Base-by-base conservation (phyloP, 2,113 vertebrate species). In the Chrysochloris asiatica region DNA sequence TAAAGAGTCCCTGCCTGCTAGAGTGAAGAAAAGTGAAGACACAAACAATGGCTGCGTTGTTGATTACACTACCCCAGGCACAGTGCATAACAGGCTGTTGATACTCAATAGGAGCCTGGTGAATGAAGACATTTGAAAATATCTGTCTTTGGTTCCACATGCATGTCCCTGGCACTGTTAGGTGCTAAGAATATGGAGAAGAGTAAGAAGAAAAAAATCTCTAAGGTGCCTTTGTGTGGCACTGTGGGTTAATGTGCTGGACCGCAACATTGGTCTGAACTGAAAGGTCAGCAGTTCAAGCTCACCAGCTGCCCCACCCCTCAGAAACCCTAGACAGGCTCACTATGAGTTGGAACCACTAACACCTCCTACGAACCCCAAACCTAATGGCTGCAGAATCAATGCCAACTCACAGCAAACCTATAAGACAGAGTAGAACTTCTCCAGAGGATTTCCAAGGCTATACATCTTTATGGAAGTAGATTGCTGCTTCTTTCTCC, bases 141-240 rank as follows among this genome's bases (percentile, higher is more conserved):
- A 63, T 41, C 45, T 87, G 48, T 92, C 71, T 86, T 81, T 86
- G 41, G 72, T 73, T 82, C 81, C 65, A n/a, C 13, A 65, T 91
- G 33, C 48, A 83, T 4, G 22, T 41, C 69, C 38, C 43, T 94
- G 69, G 43, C 21, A 54, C 48, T 75, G 4, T 41, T 61, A 87
- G 28, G 19, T 48, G 14, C 48, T 82, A 16, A 88, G 69, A 93
- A 43, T 54, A 86, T 28, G 21, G 17, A 87, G 69, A 56, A 63
- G n/a, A 33, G 17, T 61, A 75, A 83, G 16, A 22, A 59, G 26
- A 83, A 65, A 72, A 63, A 85, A 61, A 41, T 54, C 17, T 81
- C 76, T 81, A 94, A 88, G 88, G 28, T 89, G 21, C 43, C 85
- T 79, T 59, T n/a, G n/a, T n/a, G n/a, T n/a, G n/a, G n/a, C n/a